Conservation (phyloP, 2,797 vertebrate genomes). For the Buphagus erythrorhynchus region DNA sequence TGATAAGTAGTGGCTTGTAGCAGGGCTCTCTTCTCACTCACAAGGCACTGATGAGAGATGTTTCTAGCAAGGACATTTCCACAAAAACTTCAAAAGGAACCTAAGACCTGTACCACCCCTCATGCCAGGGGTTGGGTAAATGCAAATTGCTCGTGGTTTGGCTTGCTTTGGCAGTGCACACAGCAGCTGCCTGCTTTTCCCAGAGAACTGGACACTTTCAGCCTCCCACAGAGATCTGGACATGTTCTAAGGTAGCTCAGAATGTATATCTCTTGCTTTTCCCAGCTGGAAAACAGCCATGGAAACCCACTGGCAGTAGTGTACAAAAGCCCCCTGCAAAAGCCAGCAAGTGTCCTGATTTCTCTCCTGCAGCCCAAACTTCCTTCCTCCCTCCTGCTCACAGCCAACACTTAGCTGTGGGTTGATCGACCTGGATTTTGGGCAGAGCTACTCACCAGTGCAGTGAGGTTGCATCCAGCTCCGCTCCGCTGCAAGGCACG, state of each 20-base stretch:
- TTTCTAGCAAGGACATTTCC: conserved; percentile 5
- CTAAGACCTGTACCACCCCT: not conserved
- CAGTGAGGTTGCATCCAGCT: not conserved
- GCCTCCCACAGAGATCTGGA: not conserved
- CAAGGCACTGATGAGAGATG: not conserved
- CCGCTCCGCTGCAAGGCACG: not conserved
- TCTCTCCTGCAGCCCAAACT: not conserved
- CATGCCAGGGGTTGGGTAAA: not conserved
- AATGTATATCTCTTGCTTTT: not conserved
- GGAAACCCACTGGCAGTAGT: not conserved
- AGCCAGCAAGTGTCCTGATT: not conserved
- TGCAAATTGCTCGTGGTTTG: not conserved
- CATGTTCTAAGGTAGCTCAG: not conserved
- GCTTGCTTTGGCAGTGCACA: not conserved
- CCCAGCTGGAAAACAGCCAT: not conserved
- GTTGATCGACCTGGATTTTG: not conserved
- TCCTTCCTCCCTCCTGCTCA: not conserved
- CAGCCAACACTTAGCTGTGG: not conserved
- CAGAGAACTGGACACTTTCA: not conserved
- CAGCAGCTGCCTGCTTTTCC: not conserved
- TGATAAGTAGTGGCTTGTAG: not conserved
- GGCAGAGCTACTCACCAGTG: not conserved
- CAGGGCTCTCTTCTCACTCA: not conserved
- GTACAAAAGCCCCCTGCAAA: not conserved
- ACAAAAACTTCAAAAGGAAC: not conserved